phyloP scores from a whole-genome alignment of 2,797 vertebrate genomes.

The Natrix natrix region DNA sequence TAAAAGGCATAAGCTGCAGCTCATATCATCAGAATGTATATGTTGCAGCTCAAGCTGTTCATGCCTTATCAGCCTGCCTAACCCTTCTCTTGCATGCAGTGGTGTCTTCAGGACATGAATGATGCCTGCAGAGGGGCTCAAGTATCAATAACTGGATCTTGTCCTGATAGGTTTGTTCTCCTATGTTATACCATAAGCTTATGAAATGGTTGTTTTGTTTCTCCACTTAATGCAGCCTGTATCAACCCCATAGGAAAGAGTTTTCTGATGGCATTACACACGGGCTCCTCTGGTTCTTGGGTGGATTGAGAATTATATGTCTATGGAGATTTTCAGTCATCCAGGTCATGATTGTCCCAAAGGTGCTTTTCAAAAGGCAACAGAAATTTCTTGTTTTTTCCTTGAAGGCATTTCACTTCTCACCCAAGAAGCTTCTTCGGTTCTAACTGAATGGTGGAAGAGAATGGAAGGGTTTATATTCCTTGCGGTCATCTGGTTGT shows the following conservation, averaged over 20 bases:
- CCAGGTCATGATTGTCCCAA: no score
- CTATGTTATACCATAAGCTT: no score
- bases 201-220: no score
- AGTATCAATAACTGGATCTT: no score
- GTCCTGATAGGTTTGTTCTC: no score
- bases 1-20: not conserved
- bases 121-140: not conserved
- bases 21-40: not conserved
- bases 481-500: not conserved
- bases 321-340: no score
- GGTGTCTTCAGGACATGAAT: not conserved
- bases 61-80: not conserved
- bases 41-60: not conserved
- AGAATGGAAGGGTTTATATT: not conserved
- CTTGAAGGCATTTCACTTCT: not conserved
- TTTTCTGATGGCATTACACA: not conserved
- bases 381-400: not conserved
- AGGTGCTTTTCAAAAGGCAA: not conserved
- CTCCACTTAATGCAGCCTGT: not conserved
- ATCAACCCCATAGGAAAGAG: not conserved
- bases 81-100: not conserved
- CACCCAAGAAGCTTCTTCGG: not conserved
- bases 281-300: not conserved
- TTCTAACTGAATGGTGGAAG: not conserved
- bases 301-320: not conserved